phyloP scores from a whole-genome alignment of 2,113 vertebrate species.

The Tursiops truncatus region DNA sequence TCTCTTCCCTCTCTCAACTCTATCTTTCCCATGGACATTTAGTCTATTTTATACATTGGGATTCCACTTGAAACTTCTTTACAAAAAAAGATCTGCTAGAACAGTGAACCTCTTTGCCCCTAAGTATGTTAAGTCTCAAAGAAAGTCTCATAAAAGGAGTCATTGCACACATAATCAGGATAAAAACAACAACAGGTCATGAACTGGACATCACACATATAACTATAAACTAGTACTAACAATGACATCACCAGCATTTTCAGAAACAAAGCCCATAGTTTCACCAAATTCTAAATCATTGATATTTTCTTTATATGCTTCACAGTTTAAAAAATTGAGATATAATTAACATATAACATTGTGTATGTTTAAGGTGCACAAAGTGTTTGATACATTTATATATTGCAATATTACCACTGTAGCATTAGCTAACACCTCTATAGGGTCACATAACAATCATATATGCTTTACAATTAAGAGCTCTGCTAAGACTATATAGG shows the following conservation, averaged over 20 bases:
- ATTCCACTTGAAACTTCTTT: not conserved
- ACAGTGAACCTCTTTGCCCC: not conserved
- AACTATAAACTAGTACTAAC: not conserved
- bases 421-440: not conserved
- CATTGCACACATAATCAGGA: not conserved
- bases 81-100: not conserved
- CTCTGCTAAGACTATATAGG: slow-evolving; percentile 16
- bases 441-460: not conserved
- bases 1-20: not conserved
- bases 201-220: not conserved
- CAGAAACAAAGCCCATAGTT: slow-evolving; percentile 11
- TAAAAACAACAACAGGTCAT: not conserved
- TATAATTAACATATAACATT: not conserved
- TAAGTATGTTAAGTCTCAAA: not conserved
- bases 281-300: slow-evolving; percentile 1
- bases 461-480: slow-evolving; percentile 24
- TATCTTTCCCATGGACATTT: not conserved
- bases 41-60: not conserved
- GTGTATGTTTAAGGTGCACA: not conserved
- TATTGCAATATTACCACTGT: not conserved
- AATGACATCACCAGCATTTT: not conserved
- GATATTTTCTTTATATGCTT: not conserved
- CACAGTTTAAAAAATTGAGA: not conserved
- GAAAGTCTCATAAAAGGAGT: slow-evolving; percentile 4
- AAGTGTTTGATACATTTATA: not conserved